phyloP scores from a whole-genome alignment of 2,888 invertebrate genomes.

The Limnephilus lunatus region DNA sequence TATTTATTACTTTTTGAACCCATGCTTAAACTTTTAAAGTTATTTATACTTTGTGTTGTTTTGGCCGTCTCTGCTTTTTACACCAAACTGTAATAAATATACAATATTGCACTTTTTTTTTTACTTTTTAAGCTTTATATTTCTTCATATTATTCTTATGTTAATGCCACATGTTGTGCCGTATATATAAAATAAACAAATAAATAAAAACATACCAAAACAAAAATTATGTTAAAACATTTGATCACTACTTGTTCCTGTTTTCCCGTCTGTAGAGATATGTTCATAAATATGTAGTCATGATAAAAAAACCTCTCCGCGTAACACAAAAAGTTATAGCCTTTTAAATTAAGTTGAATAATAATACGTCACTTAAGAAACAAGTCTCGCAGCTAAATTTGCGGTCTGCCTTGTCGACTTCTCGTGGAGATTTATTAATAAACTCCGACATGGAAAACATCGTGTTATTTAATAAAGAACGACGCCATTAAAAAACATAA shows the following conservation, averaged over 20 bases:
- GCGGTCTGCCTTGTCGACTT: neutral
- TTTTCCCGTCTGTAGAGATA: neutral
- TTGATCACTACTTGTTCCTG: neutral
- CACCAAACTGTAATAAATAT: too few species aligned
- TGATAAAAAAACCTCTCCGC: neutral
- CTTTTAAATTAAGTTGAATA: neutral
- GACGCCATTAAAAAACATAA: neutral
- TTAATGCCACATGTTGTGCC: too few species aligned
- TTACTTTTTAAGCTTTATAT: too few species aligned
- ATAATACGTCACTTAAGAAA: neutral
- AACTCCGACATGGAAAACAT: neutral
- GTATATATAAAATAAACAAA: too few species aligned
- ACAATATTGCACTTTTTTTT: too few species aligned
- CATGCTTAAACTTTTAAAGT: too few species aligned
- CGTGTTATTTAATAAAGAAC: neutral
- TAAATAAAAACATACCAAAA: too few species aligned
- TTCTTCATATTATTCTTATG: too few species aligned
- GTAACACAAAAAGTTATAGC: neutral
- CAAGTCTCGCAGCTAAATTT: neutral
- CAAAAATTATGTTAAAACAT: too few species aligned
- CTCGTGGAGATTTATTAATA: neutral
- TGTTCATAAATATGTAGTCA: neutral
- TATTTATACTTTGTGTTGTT: too few species aligned
- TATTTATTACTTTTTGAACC: too few species aligned
- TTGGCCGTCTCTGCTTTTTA: too few species aligned